Conservation (phyloP, 2,113 vertebrate species). For the Seriola aureovittata region DNA sequence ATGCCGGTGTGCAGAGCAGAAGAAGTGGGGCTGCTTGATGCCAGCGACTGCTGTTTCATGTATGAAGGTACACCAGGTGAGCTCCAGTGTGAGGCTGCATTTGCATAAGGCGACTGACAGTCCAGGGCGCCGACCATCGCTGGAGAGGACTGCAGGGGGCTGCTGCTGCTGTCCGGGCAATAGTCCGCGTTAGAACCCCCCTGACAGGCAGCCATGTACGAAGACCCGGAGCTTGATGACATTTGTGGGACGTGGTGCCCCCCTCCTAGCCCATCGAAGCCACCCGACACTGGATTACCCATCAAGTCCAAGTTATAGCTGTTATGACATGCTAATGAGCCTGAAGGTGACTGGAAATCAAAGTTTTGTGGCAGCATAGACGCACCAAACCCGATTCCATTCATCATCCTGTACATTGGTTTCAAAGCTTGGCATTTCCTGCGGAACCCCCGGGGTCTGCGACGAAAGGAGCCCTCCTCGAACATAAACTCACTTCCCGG, state of each 20-base stretch:
- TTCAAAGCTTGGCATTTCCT: conserved; percentile 96
- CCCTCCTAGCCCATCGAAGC: conserved; percentile 88
- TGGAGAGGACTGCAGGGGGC: conserved; percentile 91
- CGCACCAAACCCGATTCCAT: conserved; percentile 91
- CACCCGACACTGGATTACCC: conserved; percentile 85
- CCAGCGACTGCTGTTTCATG: conserved; percentile 92
- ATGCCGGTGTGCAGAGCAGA: conserved; percentile 88
- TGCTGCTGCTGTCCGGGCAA: conserved; percentile 92
- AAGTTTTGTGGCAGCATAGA: conserved; percentile 93
- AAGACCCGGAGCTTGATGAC: conserved; percentile 91
- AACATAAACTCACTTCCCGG: conserved; percentile 98
- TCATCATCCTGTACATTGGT: conserved; percentile 94
- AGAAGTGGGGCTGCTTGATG: conserved; percentile 84
- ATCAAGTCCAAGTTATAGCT: conserved; percentile 93
- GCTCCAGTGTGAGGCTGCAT: conserved; percentile 91
- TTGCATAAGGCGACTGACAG: conserved; percentile 91
- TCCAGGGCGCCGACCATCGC: conserved; percentile 91
- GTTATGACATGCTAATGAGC: conserved; percentile 90
- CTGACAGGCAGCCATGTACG: conserved; percentile 93
- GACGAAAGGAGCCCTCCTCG: conserved; percentile 96
- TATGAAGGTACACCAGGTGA: conserved; percentile 91
- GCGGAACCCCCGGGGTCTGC: conserved; percentile 95
- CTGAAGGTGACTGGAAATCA: conserved; percentile 92
- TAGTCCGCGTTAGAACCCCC: conserved; percentile 87
- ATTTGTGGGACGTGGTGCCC: conserved; percentile 91